Conservation (phyloP, 1,140 invertebrate species). For the Eurytemora carolleeae region DNA sequence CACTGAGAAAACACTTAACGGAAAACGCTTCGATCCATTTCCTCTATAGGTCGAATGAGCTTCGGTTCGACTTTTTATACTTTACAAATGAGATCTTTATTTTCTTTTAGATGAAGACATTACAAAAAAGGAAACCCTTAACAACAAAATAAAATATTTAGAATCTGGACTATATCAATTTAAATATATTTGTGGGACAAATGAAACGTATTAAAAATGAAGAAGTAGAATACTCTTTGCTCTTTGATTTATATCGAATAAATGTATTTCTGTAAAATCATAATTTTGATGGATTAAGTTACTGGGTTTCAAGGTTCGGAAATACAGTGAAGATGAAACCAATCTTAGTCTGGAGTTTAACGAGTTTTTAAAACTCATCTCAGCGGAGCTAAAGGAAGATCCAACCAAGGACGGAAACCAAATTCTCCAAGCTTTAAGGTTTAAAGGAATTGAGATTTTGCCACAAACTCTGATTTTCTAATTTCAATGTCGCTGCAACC, state of each 20-base stretch:
- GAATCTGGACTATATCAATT: no score
- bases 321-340: neutral
- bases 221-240: neutral
- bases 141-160: no score
- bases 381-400: neutral
- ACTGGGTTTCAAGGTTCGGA: neutral
- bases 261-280: neutral
- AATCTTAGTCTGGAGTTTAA: neutral
- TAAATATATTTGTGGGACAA: neutral
- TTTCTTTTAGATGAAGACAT: no score
- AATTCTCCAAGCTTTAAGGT: neutral
- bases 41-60: no score
- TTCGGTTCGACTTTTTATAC: no score
- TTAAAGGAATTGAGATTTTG: no score
- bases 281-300: neutral
- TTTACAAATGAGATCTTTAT: no score
- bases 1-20: no score
- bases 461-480: no score
- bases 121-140: no score
- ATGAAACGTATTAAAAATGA: neutral
- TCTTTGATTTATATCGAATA: neutral
- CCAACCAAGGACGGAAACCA: neutral
- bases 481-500: no score
- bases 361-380: neutral
- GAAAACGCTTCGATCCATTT: no score